These are phyloP conservation scores for Monoplex corrugatus DNA, from an alignment of 2,888 invertebrate genomes.

Conservation along the genomic window DNA sequence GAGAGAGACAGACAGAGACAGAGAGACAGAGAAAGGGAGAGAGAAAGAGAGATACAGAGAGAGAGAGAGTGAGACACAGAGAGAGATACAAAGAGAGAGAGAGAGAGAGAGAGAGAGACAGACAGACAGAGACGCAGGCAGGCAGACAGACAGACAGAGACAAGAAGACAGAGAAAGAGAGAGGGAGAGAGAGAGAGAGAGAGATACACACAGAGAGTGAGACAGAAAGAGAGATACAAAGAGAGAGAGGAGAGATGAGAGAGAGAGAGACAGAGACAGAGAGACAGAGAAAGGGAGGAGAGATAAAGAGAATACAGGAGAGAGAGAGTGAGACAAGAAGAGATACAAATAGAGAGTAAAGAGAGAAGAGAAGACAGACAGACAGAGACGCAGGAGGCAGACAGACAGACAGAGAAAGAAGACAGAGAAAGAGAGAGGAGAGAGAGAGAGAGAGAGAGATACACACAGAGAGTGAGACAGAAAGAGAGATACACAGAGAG, in stretches of 20 bases:
- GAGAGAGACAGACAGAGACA: slow-evolving; percentile 7
- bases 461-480: slow-evolving; percentile 29
- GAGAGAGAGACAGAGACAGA: slow-evolving; percentile 5
- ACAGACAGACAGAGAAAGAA: slow-evolving; percentile 8
- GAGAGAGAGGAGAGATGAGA: not conserved
- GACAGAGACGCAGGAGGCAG: not conserved
- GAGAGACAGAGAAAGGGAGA: slow-evolving; percentile 8
- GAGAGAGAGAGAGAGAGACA: slow-evolving; percentile 1
- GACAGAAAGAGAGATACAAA: not conserved
- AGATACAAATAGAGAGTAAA: slow-evolving; percentile 9
- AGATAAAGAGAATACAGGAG: not conserved
- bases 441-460: not conserved
- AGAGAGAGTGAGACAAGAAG: slow-evolving; percentile 8
- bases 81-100: not conserved
- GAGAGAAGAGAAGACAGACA: not conserved
- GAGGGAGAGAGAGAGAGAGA: not conserved
- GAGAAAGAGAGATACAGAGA: slow-evolving; percentile 18
- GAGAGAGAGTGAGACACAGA: not conserved
- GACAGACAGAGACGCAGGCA: slow-evolving; percentile 32
- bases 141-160: slow-evolving; percentile 28
- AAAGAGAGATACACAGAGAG: not conserved
- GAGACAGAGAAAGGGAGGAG: not conserved
- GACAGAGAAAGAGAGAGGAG: not conserved
- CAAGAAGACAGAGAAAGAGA: slow-evolving; percentile 28
- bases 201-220: slow-evolving; percentile 12